Evolutionary conservation across 2,888 invertebrate genomes (phyloP), one percentile per base, ranked within the genome.

Genomic region (Apomyelois bistriatella): DNA sequence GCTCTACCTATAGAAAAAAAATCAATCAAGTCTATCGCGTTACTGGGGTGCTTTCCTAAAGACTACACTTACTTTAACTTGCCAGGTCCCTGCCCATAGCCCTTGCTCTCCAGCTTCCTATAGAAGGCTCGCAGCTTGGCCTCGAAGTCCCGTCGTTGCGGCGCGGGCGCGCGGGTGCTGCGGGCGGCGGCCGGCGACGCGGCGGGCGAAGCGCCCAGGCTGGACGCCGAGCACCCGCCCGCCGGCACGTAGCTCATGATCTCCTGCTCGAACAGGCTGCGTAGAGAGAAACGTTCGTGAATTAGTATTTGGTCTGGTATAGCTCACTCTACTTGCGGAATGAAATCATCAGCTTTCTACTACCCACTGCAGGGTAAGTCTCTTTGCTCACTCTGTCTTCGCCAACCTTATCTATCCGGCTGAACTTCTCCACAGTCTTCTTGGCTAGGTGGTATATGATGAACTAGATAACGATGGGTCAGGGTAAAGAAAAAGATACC

Each of bases 191-290:
- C 96, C 7, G 97, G 97, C 1, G 97, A 97, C 42, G 95, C 95
- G 57, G 93, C 94, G 1, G 95, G 95, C 3, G 95, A 95, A 58
- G 95, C 94, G 43, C 93, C 93, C 54, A 93, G 94, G 49, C 60
- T 70, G 66, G 59, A 66, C 53, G 61, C 67, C 16, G 59, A 59
- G 56, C 58, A 74, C 15, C 79, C 78, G 51, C 82, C 75, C 59
- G 93, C 93, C 59, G 97, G 98, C 74, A 98, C 96, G 90, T 98
- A 98, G 68, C 97, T 97, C 98, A 98, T 98, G 76, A 98, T 98
- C 93, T 98, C 98, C 92, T 98, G 97, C 88, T 99, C 98, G 92
- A 98, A 98, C 73, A 98, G 94, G 92, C 98, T 98, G 93, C 16
- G 62, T 57, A 67, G 62, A 66, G 52, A 48, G 16, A 40, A 6